Conservation (phyloP, 2,888 invertebrate species). For the Eurytoma adleriae region DNA sequence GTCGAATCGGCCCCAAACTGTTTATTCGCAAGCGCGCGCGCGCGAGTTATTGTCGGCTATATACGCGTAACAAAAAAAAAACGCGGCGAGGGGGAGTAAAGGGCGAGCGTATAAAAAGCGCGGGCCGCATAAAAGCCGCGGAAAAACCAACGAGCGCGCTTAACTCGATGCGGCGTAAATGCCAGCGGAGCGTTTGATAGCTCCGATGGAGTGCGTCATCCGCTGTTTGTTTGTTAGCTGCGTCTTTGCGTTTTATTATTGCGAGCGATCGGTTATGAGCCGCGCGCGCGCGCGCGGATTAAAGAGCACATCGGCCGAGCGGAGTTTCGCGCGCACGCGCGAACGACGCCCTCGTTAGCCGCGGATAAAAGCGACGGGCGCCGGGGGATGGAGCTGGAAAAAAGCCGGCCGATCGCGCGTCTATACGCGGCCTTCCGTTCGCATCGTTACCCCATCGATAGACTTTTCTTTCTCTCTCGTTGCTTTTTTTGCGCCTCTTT, state of each 20-base stretch:
- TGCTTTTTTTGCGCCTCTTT: too few relatives aligned
- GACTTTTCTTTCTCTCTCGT: too few relatives aligned
- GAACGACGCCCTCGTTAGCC: slow-evolving; percentile 19
- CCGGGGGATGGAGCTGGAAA: not conserved
- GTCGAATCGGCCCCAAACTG: too few relatives aligned
- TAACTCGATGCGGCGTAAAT: not conserved
- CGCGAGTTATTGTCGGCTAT: too few relatives aligned
- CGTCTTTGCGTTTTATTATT: not conserved
- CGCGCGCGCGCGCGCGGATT: not conserved
- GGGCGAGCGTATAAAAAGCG: not conserved
- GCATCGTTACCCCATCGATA: too few relatives aligned
- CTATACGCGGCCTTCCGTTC: too few relatives aligned
- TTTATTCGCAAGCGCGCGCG: too few relatives aligned
- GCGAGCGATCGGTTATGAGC: not conserved
- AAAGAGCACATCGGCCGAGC: not conserved
- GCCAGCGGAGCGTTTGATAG: slow-evolving; percentile 4
- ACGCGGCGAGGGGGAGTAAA: too few relatives aligned
- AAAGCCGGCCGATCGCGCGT: not conserved
- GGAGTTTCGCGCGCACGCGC: not conserved
- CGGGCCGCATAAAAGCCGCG: not conserved
- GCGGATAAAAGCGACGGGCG: not conserved
- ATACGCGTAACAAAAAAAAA: too few relatives aligned
- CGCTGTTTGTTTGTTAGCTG: not conserved
- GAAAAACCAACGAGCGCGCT: not conserved
- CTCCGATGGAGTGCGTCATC: slow-evolving; percentile 5